Percentiles rank a stretch among this genome's conserved stretches.
phyloP scores from a whole-genome alignment of 2,888 invertebrate genomes.

The Lacanobia wlatinum region DNA sequence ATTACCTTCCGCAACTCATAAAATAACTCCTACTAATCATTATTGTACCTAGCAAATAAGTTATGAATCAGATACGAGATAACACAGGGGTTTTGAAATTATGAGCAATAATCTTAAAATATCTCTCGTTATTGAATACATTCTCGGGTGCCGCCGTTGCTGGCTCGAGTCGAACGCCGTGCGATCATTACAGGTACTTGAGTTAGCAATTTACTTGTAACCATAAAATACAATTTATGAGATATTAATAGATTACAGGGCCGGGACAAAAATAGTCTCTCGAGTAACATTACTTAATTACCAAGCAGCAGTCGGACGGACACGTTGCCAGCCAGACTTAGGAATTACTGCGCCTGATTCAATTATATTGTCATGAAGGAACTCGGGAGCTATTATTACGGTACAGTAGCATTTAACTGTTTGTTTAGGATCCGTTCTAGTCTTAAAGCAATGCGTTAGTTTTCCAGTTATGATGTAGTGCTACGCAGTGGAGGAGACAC shows the following conservation, averaged over 20 bases:
- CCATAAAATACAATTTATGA: conserved; percentile 78
- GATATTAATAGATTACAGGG: conserved; percentile 82
- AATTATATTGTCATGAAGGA: conserved; percentile 82
- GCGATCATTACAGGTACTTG: conserved; percentile 81
- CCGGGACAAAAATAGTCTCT: conserved; percentile 79
- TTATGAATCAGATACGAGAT: conserved; percentile 71
- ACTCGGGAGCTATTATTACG: conserved; percentile 75
- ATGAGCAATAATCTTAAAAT: conserved; percentile 80
- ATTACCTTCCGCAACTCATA: conserved; percentile 28
- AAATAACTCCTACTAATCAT: conserved; percentile 66
- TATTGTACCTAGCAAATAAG: conserved; percentile 61
- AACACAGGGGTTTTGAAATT: conserved; percentile 71
- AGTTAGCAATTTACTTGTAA: conserved; percentile 83
- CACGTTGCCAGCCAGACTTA: conserved; percentile 66
- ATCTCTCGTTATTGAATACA: conserved; percentile 73
- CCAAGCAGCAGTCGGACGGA: conserved; percentile 59
- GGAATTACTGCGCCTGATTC: conserved; percentile 77
- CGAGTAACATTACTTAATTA: conserved; percentile 80
- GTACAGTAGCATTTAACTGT: conserved; percentile 68
- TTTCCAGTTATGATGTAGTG: conserved; percentile 10
- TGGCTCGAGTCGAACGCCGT: conserved; percentile 64
- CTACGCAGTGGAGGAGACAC: background rate
- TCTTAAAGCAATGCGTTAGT: conserved; percentile 33
- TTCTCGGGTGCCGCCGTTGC: conserved; percentile 62
- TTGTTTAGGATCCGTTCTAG: conserved; percentile 53